Conservation (phyloP, 2,113 vertebrate genomes). For the Hippocampus barbouri region DNA sequence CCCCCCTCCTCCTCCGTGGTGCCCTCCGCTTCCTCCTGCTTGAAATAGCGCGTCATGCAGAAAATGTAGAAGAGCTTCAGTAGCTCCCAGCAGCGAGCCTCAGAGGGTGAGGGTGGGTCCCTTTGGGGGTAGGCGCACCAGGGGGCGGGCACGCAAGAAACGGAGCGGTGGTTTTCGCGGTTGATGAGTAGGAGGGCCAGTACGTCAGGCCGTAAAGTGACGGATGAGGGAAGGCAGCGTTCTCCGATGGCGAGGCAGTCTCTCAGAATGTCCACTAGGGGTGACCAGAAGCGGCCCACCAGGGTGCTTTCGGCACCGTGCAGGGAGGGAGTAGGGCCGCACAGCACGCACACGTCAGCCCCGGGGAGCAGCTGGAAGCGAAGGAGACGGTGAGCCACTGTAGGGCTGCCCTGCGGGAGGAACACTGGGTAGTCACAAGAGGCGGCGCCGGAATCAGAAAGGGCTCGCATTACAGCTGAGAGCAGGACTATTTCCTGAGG, state of each 20-base stretch:
- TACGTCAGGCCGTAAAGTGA: slow-evolving; percentile 72
- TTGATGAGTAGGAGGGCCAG: slow-evolving; percentile 81
- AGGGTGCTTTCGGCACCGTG: slow-evolving; percentile 72
- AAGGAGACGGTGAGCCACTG: slow-evolving; percentile 82
- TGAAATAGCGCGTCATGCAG: slow-evolving; percentile 74
- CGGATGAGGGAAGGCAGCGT: slow-evolving; percentile 65
- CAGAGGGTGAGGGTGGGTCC: slow-evolving; percentile 43
- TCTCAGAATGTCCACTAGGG: slow-evolving; percentile 74
- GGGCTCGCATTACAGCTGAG: slow-evolving; percentile 70
- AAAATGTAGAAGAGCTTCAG: slow-evolving; percentile 81
- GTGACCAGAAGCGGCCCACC: slow-evolving; percentile 80
- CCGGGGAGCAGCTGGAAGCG: slow-evolving; percentile 82
- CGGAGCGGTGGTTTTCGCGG: slow-evolving; percentile 75
- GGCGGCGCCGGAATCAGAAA: slow-evolving; percentile 68
- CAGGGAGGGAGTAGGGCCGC: slow-evolving; percentile 81
- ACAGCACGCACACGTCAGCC: slow-evolving; percentile 79
- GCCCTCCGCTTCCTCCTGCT: slow-evolving; percentile 63
- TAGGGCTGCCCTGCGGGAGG: slow-evolving; percentile 87
- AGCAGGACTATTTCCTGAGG: slow-evolving; percentile 81
- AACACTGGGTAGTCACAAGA: slow-evolving; percentile 86
- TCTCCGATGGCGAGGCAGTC: slow-evolving; percentile 69
- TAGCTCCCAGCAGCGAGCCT: slow-evolving; percentile 68
- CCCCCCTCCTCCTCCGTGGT: slow-evolving; percentile 27
- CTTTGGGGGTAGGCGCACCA: neutral
- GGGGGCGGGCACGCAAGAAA: slow-evolving; percentile 66